These are phyloP conservation scores for Cryptoblepharus egeriae DNA, from an alignment of 2,797 vertebrate species.

Conservation along the genomic window DNA sequence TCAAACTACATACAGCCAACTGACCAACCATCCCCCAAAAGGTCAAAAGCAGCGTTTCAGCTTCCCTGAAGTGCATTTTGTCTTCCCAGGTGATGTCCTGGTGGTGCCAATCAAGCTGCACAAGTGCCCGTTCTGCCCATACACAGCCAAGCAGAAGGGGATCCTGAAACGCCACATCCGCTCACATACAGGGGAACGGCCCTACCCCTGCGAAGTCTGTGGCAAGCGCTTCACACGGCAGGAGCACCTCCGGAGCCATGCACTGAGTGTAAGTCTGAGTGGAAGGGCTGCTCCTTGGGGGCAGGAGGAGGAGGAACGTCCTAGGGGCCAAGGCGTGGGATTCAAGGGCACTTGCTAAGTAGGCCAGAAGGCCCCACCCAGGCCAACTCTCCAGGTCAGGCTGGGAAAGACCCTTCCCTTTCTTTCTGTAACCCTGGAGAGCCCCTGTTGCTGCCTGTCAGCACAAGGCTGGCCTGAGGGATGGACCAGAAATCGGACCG, in stretches of 20 bases:
- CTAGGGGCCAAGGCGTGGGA: no score
- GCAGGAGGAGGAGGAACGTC: no score
- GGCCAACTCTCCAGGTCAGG: no score
- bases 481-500: no score
- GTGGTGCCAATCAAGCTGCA: constrained; percentile 95
- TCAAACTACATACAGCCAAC: neutral
- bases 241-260: constrained; percentile 95
- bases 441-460: no score
- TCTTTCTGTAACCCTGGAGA: no score
- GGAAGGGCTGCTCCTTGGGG: no score
- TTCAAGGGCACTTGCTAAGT: no score
- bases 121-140: constrained; percentile 96
- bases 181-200: constrained; percentile 96
- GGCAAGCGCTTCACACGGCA: constrained; percentile 96
- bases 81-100: constrained; percentile 84
- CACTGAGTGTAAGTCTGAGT: constrained; percentile 86
- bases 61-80: neutral
- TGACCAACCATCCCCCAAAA: fast-evolving
- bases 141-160: constrained; percentile 97
- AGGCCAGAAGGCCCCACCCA: no score
- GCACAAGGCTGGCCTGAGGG: no score
- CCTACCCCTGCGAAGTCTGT: constrained; percentile 95
- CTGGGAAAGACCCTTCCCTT: no score
- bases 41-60: fast-evolving
- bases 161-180: constrained; percentile 97